Percentiles rank a stretch among this genome's conserved stretches.
Evolutionary conservation across 2,797 vertebrate genomes (phyloP).

Genomic region (Acestrorhynchus altus): DNA sequence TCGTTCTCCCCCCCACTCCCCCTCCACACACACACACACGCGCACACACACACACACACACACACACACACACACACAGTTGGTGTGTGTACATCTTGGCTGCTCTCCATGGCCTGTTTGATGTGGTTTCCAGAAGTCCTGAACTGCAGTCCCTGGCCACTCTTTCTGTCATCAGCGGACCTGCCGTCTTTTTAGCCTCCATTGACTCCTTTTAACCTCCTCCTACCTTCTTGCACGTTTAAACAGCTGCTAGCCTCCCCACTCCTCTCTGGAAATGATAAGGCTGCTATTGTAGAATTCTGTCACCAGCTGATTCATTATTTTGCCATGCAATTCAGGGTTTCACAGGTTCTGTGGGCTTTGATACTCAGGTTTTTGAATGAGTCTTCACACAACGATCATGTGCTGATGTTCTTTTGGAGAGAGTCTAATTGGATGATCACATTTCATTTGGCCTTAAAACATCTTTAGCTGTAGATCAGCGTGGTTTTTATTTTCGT

Average conservation of each 20-base stretch:
- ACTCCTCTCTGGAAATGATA: slow-evolving; percentile 73
- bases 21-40: slow-evolving; percentile 66
- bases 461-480: not conserved
- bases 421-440: not conserved
- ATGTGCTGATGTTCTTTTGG: not conserved
- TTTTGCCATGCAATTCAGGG: slow-evolving; percentile 39
- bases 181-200: slow-evolving; percentile 86
- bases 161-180: slow-evolving; percentile 83
- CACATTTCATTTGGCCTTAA: not conserved
- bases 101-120: slow-evolving; percentile 80
- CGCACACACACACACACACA: slow-evolving; percentile 52
- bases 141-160: slow-evolving; percentile 80
- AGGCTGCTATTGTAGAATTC: slow-evolving; percentile 72
- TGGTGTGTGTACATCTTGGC: slow-evolving; percentile 82
- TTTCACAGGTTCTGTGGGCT: slow-evolving; percentile 22
- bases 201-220: slow-evolving; percentile 88
- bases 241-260: slow-evolving; percentile 79
- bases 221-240: slow-evolving; percentile 72
- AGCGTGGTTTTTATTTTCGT: not conserved
- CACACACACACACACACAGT: slow-evolving; percentile 70
- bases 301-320: slow-evolving; percentile 21
- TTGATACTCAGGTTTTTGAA: not conserved
- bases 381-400: not conserved
- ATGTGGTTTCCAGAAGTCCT: slow-evolving; percentile 85
- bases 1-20: not conserved